phyloP scores from a whole-genome alignment of 2,113 vertebrate species.

The Tringa solitaria region DNA sequence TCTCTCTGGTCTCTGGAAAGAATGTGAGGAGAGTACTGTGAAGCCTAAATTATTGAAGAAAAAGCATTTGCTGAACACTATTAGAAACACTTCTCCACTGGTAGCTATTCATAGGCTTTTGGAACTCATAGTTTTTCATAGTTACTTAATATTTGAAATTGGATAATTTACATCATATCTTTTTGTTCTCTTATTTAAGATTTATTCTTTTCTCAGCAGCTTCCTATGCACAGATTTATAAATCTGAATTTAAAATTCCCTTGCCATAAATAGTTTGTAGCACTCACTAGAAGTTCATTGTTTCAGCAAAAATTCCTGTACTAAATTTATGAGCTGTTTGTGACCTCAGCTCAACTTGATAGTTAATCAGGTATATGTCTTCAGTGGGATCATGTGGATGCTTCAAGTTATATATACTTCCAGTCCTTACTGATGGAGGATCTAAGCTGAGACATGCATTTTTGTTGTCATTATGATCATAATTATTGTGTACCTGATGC shows the following conservation, averaged over 20 bases:
- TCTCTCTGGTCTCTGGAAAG: not conserved
- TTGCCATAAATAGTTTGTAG: not conserved
- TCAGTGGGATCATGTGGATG: not conserved
- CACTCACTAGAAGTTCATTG: not conserved
- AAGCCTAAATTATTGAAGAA: not conserved
- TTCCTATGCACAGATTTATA: not conserved
- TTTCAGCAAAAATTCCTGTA: not conserved
- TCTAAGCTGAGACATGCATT: not conserved
- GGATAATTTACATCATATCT: not conserved
- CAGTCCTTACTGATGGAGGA: not conserved
- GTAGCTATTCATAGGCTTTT: not conserved
- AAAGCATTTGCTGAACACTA: not conserved
- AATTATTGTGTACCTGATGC: not conserved
- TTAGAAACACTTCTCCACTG: not conserved
- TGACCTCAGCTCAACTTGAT: not conserved
- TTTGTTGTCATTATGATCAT: not conserved
- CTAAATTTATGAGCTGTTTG: not conserved
- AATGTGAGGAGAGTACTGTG: not conserved
- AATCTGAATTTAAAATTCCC: not conserved
- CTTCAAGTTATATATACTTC: not conserved
- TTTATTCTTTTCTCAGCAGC: not conserved
- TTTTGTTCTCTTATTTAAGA: not conserved
- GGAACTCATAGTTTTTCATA: not conserved
- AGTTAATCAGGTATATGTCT: not conserved
- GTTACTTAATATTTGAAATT: not conserved